These are phyloP conservation scores for Chromoteleia sp. DNA, from an alignment of 2,888 invertebrate genomes.

Conservation along the genomic window DNA sequence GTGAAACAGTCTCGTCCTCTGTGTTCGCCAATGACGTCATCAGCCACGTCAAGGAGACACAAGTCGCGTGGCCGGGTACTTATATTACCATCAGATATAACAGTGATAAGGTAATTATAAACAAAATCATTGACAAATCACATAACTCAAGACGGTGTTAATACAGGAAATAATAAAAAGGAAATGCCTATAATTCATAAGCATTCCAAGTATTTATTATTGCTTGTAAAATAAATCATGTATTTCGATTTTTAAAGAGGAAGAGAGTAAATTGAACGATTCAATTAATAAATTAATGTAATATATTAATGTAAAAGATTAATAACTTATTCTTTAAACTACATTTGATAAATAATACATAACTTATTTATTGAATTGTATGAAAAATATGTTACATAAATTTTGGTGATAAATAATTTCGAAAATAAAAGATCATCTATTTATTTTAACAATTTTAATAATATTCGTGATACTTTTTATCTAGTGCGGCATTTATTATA, in stretches of 20 bases:
- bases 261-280: not conserved
- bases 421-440: not conserved
- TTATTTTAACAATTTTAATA: conserved; percentile 15
- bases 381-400: too few species aligned
- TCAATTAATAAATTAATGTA: not conserved
- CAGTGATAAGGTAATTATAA: conserved; percentile 63
- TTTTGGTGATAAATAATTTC: too few species aligned
- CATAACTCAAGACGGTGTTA: conserved; percentile 34
- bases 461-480: conserved; percentile 21
- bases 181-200: conserved; percentile 26
- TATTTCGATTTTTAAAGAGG: not conserved
- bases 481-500: conserved; percentile 16
- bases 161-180: conserved; percentile 39
- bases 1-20: conserved; percentile 62
- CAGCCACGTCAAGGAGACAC: conserved; percentile 66
- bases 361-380: too few species aligned
- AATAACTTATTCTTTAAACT: too few species aligned
- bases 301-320: too few species aligned
- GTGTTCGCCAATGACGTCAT: conserved; percentile 69
- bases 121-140: conserved; percentile 64
- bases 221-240: conserved; percentile 10
- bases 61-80: conserved; percentile 65
- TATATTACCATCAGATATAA: conserved; percentile 62
- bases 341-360: too few species aligned
- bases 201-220: conserved; percentile 11